Percentiles rank a stretch among this genome's conserved stretches.
Conservation (phyloP, 2,888 invertebrate species). For the Eristalis tenax region DNA sequence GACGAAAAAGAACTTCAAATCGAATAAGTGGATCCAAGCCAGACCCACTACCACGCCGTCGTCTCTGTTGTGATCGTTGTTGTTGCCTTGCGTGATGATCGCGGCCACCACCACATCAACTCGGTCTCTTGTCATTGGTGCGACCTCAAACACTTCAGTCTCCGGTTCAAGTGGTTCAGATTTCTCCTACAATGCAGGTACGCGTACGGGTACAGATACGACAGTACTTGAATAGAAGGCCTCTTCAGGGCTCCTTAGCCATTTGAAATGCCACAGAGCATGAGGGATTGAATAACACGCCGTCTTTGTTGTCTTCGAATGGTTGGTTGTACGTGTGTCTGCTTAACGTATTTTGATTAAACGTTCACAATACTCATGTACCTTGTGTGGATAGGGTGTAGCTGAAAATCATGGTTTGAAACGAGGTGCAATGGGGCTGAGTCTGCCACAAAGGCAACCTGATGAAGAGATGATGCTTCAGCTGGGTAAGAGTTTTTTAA, state of each 20-base stretch:
- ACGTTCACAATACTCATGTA: background rate
- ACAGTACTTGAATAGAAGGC: background rate
- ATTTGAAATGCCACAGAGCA: constrained; percentile 1
- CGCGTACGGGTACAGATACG: background rate
- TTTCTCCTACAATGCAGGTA: background rate
- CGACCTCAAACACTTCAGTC: background rate
- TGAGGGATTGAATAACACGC: background rate
- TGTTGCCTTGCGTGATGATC: background rate
- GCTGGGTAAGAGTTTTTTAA: background rate
- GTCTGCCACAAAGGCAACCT: background rate
- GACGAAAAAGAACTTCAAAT: background rate
- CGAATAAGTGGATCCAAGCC: background rate
- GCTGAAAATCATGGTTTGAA: background rate
- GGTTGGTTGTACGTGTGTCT: background rate
- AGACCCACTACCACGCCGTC: background rate
- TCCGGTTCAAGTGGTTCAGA: background rate
- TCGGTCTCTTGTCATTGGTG: background rate
- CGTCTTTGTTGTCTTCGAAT: background rate
- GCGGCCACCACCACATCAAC: background rate
- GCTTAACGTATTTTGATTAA: background rate
- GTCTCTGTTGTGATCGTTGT: background rate
- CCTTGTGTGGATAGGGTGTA: background rate
- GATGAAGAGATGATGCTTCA: background rate
- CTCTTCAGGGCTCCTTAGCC: background rate
- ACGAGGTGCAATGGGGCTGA: background rate